Evolutionary conservation across 1,140 invertebrate species (phyloP).

Genomic region (Drosophila arizonae): DNA sequence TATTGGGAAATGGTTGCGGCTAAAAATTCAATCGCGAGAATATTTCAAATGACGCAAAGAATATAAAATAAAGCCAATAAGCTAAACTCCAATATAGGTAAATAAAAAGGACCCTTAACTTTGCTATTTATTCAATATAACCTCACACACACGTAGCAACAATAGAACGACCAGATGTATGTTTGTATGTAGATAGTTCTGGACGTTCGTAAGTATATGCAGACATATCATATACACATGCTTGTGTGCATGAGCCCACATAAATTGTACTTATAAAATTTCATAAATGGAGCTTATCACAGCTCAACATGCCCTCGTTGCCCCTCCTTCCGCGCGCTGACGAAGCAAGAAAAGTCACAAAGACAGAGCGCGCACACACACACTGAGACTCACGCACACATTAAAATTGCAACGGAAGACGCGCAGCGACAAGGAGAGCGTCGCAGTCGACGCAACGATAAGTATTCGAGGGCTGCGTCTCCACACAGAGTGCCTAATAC

Average conservation of each 20-base stretch:
- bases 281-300: constrained; percentile 51
- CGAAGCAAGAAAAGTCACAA: constrained; percentile 41
- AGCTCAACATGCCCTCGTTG: constrained; percentile 42
- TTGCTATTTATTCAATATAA: constrained; percentile 6
- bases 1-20: constrained; percentile 53
- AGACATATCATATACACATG: background rate
- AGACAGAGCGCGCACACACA: constrained; percentile 24
- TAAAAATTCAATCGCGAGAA: constrained; percentile 60
- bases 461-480: constrained; percentile 25
- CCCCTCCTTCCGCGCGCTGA: constrained; percentile 20
- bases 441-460: constrained; percentile 43
- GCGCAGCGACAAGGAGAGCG: constrained; percentile 34
- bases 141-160: background rate
- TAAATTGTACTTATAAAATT: constrained; percentile 14
- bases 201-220: background rate
- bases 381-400: constrained; percentile 12
- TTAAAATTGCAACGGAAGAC: constrained; percentile 29
- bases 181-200: background rate
- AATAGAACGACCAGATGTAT: background rate
- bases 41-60: constrained; percentile 50
- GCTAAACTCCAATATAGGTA: constrained; percentile 14
- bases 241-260: background rate
- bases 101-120: constrained; percentile 6
- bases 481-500: background rate
- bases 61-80: constrained; percentile 26